A percentile compares a stretch with the other conserved stretches of the same genome.
These are phyloP conservation scores for Laterallus jamaicensis DNA, from an alignment of 2,113 vertebrate species.

Conservation along the genomic window DNA sequence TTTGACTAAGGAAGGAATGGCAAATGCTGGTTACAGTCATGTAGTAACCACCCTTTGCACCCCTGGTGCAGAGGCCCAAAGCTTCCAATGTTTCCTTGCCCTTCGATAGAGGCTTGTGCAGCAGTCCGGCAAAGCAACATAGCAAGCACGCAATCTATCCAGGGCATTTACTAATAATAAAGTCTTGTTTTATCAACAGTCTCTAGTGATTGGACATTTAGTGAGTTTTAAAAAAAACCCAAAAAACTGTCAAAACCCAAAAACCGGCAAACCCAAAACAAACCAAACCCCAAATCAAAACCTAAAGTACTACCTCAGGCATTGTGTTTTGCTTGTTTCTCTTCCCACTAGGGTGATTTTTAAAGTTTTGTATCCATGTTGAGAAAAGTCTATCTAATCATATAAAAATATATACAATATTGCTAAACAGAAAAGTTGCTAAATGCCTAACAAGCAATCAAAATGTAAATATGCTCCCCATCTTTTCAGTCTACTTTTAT, in stretches of 20 bases:
- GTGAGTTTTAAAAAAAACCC: not conserved
- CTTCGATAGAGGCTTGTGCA: not conserved
- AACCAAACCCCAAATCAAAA: fast-evolving
- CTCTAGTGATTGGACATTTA: not conserved
- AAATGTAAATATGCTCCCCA: not conserved
- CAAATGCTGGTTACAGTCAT: not conserved
- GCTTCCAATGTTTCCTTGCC: not conserved
- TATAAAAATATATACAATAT: not conserved
- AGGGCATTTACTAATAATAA: not conserved
- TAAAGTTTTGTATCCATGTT: not conserved
- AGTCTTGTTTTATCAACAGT: not conserved
- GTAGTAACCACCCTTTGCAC: not conserved
- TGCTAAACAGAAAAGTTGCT: not conserved
- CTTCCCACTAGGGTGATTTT: not conserved
- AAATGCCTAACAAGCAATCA: not conserved
- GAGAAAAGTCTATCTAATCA: not conserved
- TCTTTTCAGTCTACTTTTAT: not conserved
- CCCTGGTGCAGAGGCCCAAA: not conserved
- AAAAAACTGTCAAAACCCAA: too few species aligned
- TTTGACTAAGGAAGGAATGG: not conserved
- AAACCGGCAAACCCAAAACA: too few species aligned
- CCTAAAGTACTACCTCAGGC: not conserved
- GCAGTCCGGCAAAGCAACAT: not conserved
- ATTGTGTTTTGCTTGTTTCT: not conserved
- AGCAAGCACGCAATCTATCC: not conserved